A percentile compares a stretch with the other conserved stretches of the same genome.
Conservation (phyloP, 2,888 invertebrate species). For the Copidosoma aretas region DNA sequence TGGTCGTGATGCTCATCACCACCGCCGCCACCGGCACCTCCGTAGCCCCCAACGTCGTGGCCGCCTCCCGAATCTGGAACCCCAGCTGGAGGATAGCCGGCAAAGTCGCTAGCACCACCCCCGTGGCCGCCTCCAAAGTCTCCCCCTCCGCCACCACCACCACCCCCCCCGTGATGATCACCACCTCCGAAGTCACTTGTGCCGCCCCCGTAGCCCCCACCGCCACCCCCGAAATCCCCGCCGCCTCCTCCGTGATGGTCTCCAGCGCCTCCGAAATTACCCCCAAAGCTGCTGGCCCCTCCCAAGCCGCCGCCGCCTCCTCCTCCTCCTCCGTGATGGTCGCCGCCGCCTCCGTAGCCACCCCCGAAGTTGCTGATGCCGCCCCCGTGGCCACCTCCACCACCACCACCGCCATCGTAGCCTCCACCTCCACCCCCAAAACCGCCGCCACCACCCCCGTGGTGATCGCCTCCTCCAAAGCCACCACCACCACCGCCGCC, state of each 20-base stretch:
- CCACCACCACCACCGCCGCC: slow-evolving; percentile 44
- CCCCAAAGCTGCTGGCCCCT: slow-evolving; percentile 21
- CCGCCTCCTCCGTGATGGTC: slow-evolving; percentile 27
- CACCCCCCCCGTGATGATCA: slow-evolving; percentile 32
- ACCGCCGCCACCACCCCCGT: slow-evolving; percentile 41
- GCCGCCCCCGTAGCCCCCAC: slow-evolving; percentile 23
- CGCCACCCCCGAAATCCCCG: slow-evolving; percentile 29
- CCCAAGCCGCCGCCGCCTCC: slow-evolving; percentile 35
- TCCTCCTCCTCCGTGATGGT: slow-evolving; percentile 28
- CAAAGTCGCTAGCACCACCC: slow-evolving; percentile 14
- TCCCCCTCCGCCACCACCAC: slow-evolving; percentile 32
- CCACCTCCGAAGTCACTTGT: slow-evolving; percentile 43
- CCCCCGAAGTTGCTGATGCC: slow-evolving; percentile 23
- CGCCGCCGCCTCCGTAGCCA: slow-evolving; percentile 7
- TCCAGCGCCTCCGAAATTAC: slow-evolving; percentile 11
- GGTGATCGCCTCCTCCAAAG: slow-evolving; percentile 38
- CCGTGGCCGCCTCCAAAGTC: slow-evolving; percentile 27
- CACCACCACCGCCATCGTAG: slow-evolving; percentile 34
- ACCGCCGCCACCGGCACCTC: slow-evolving; percentile 51
- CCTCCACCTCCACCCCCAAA: slow-evolving; percentile 50
- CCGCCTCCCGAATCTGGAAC: slow-evolving; percentile 22
- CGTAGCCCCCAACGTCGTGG: slow-evolving; percentile 11
- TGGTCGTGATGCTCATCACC: slow-evolving; percentile 65
- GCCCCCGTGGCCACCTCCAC: slow-evolving; percentile 27
- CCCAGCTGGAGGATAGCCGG: slow-evolving; percentile 18